These are phyloP conservation scores for Orussus abietinus DNA, from an alignment of 1,140 invertebrate species.

Conservation along the genomic window DNA sequence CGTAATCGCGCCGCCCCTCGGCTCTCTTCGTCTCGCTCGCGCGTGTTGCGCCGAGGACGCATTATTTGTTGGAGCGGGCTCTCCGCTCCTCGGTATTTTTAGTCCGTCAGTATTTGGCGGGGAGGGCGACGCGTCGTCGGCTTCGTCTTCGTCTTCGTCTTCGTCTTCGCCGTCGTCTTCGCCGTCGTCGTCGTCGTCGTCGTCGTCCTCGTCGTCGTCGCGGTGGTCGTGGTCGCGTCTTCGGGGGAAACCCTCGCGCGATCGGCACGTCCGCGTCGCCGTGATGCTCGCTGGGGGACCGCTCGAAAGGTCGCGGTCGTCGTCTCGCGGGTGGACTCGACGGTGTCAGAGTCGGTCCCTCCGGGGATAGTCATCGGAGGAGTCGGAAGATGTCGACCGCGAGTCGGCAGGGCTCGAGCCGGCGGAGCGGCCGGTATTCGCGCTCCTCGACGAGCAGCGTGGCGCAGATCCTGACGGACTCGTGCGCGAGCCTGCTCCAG, in stretches of 20 bases:
- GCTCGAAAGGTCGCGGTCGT: constrained; percentile 6
- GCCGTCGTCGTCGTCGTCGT: constrained; percentile 19
- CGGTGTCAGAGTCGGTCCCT: too few relatives aligned
- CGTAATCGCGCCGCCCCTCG: too few relatives aligned
- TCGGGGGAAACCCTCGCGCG: constrained; percentile 19
- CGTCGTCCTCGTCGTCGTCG: constrained; percentile 17
- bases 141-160: constrained; percentile 24
- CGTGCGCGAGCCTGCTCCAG: constrained; percentile 77
- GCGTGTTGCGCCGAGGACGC: constrained; percentile 22
- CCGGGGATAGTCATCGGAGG: too few relatives aligned
- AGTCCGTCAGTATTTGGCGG: constrained; percentile 47
- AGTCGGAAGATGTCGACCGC: constrained; percentile 46
- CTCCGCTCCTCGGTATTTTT: constrained; percentile 42
- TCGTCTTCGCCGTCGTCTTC: constrained; percentile 20
- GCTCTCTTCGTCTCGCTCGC: constrained; percentile 4
- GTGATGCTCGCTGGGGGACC: constrained; percentile 2
- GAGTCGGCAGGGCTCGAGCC: constrained; percentile 36
- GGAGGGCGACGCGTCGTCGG: constrained; percentile 26
- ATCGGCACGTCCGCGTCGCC: constrained; percentile 19
- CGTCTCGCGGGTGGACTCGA: constrained; percentile 11
- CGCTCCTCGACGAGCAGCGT: constrained; percentile 76
- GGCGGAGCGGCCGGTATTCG: constrained; percentile 59
- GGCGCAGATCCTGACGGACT: constrained; percentile 77
- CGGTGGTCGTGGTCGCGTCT: constrained; percentile 5
- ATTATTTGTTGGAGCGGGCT: constrained; percentile 25